phyloP scores from a whole-genome alignment of 2,113 vertebrate genomes.

The Phalacrocorax carbo region DNA sequence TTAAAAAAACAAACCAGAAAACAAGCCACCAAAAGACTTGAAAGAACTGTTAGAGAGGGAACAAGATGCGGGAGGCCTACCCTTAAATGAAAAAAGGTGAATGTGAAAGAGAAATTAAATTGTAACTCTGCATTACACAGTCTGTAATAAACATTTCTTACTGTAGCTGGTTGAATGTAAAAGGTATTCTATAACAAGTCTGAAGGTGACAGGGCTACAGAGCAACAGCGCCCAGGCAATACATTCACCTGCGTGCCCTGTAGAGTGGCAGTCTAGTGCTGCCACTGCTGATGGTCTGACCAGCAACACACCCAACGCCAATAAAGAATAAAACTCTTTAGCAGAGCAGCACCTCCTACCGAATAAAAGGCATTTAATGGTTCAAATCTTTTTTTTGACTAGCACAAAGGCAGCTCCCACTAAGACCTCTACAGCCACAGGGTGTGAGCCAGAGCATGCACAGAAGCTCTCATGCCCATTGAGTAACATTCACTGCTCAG shows the following conservation, averaged over 20 bases:
- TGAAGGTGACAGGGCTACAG: fast-evolving
- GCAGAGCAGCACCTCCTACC: not conserved
- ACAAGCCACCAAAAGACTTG: not conserved
- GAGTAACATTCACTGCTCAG: fast-evolving
- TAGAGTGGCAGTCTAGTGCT: not conserved
- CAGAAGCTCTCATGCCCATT: not conserved
- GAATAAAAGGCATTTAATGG: not conserved
- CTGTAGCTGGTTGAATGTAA: not conserved
- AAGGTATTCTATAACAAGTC: not conserved
- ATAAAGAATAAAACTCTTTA: not conserved
- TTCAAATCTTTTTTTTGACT: not conserved
- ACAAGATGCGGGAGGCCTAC: not conserved
- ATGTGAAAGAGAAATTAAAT: not conserved
- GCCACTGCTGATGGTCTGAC: not conserved
- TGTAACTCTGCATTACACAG: not conserved
- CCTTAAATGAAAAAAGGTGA: not conserved
- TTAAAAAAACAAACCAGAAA: not conserved
- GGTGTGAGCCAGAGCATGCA: fast-evolving
- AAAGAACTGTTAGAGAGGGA: not conserved
- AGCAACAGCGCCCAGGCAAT: not conserved
- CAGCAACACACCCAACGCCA: not conserved
- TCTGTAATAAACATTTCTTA: not conserved
- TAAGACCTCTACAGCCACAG: not conserved
- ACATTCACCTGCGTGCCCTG: not conserved
- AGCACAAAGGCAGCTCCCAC: not conserved